Base-by-base conservation (phyloP, 2,113 vertebrate genomes). In the Euleptes europaea region DNA sequence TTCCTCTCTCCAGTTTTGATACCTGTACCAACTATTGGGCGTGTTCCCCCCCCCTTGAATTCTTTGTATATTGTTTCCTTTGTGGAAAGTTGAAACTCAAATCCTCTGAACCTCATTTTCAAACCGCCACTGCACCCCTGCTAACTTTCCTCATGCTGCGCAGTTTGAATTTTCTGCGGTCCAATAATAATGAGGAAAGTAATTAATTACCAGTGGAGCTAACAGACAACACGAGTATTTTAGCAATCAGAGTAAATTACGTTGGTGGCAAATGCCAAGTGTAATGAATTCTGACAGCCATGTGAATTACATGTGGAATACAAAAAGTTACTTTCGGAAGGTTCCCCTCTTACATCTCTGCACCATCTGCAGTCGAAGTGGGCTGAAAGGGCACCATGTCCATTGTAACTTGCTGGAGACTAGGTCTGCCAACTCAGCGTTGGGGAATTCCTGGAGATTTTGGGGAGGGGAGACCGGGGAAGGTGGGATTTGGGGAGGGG, bases 191-290 rank as follows among this genome's bases (percentile, higher is more conserved):
- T 47, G 76, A 65, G 54, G 81, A 70, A 80, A 86, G 49, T 89
- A 60, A 78, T 91, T 90, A 76, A 76, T 76, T 49, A 74, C 75
- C 86, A 83, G 83, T 89, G 81, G 65, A 85, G 69, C 81, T 88
- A 86, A 91, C 33, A 88, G 89, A 70, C 70, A 86, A 88, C 40
- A 85, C 26, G 54, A 94, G 84, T 26, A 13, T 88, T 92, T 88
- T 79, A 85, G 86, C 83, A 76, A 75, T 92, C 84, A 54, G 21
- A 89, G 35, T 35, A 80, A 92, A 87, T 91, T 78, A 89, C 51
- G 47, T 40, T 63, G 14, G 80, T 57, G 83, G 74, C 72, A 89
- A 92, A 91, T 86, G 83, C 1, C 74, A 83, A 71, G 83, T 83
- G 65, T 86, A 84, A 92, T 65, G 42, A 88, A 60, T 84, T 70